Conservation (phyloP, 2,888 invertebrate species). For the Andrena marginata region DNA sequence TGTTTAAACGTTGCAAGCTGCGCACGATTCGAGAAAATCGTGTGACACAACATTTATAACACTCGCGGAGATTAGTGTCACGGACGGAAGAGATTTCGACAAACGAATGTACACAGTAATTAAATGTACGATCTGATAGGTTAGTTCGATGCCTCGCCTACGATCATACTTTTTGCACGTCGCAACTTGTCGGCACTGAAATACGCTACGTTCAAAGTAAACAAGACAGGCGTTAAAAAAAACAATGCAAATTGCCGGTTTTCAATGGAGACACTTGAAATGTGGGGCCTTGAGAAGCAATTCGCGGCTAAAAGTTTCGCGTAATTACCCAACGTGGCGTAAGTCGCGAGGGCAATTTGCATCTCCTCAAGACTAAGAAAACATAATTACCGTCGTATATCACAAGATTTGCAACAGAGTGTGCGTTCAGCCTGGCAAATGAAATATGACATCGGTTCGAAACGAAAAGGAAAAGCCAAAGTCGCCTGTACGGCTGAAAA, state of each 20-base stretch:
- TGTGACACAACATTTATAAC: no score
- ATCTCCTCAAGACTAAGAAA: conserved; percentile 19
- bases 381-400: conserved; percentile 32
- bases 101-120: neutral
- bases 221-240: conserved; percentile 16
- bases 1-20: no score
- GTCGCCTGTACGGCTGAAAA: neutral
- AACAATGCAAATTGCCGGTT: conserved; percentile 18
- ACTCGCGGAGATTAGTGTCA: neutral
- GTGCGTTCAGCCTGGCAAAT: neutral
- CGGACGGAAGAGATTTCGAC: neutral
- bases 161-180: neutral
- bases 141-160: neutral
- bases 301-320: conserved; percentile 31
- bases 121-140: neutral
- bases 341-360: conserved; percentile 22
- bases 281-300: conserved; percentile 11
- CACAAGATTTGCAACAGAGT: conserved; percentile 5
- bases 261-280: conserved; percentile 7
- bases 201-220: conserved; percentile 1
- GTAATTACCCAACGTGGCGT: neutral
- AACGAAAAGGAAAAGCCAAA: neutral
- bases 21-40: no score
- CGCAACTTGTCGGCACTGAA: neutral
- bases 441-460: neutral